These are phyloP conservation scores for Centropristis striata DNA, from an alignment of 2,113 vertebrate species.

Conservation along the genomic window DNA sequence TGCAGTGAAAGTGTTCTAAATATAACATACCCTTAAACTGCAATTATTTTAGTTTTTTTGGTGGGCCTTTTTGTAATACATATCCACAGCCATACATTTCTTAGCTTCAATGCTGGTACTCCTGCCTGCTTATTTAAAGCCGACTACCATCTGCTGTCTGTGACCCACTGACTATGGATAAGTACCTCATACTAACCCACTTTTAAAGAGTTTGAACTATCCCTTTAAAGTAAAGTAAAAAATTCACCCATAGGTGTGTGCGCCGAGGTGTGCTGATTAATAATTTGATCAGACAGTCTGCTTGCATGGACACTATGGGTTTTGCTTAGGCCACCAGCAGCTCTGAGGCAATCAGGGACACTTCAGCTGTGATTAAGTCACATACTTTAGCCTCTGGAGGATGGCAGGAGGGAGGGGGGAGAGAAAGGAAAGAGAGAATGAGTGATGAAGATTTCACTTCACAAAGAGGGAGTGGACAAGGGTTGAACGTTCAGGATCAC, in stretches of 20 bases:
- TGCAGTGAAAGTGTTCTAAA: too few relatives aligned
- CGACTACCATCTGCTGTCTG: too few relatives aligned
- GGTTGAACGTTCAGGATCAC: slow-evolving; percentile 71
- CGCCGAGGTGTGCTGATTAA: slow-evolving; percentile 40
- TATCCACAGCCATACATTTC: too few relatives aligned
- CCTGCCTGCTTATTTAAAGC: too few relatives aligned
- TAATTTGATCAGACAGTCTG: slow-evolving; percentile 56
- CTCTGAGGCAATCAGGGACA: slow-evolving; percentile 74
- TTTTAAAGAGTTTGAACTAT: not conserved
- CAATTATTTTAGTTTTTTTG: too few relatives aligned
- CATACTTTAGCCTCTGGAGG: slow-evolving; percentile 60
- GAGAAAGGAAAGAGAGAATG: slow-evolving; percentile 20
- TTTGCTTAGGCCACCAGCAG: slow-evolving; percentile 53
- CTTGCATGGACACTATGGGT: slow-evolving; percentile 41
- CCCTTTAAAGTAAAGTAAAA: not conserved
- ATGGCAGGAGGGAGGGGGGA: slow-evolving; percentile 1
- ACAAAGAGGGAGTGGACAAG: slow-evolving; percentile 56
- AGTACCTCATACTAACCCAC: too few relatives aligned
- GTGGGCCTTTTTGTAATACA: too few relatives aligned
- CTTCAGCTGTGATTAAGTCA: slow-evolving; percentile 81
- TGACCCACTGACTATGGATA: too few relatives aligned
- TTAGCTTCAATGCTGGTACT: too few relatives aligned
- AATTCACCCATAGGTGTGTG: not conserved
- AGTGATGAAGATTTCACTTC: slow-evolving; percentile 72
- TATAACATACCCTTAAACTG: too few relatives aligned